A percentile compares a stretch with the other conserved stretches of the same genome.
Evolutionary conservation across 2,797 vertebrate species (phyloP).

Genomic region (Helicolenus hilgendorfi): DNA sequence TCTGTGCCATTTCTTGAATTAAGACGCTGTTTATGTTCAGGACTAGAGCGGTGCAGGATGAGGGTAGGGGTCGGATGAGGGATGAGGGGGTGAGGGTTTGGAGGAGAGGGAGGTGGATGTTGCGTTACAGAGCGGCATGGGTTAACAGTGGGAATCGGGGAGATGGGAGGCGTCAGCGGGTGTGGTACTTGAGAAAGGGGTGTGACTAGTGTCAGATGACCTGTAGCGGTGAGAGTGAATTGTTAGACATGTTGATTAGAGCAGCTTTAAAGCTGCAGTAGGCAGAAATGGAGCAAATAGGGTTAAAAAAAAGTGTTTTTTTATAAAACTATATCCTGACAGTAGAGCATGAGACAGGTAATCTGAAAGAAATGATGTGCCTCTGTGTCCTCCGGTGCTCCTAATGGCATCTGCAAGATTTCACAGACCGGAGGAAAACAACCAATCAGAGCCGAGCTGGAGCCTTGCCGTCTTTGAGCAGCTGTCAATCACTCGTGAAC

Average conservation of each 20-base stretch:
- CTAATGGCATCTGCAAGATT: too few species aligned
- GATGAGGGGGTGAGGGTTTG: background rate
- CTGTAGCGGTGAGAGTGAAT: background rate
- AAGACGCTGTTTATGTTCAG: slow-evolving; percentile 74
- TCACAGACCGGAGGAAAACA: too few species aligned
- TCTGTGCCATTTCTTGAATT: slow-evolving; percentile 69
- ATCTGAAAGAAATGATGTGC: too few species aligned
- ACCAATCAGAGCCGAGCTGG: too few species aligned
- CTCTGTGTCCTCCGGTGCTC: too few species aligned
- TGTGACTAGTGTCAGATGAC: background rate
- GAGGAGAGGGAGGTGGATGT: background rate
- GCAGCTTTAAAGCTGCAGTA: background rate
- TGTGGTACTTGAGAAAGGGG: background rate
- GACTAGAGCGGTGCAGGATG: slow-evolving; percentile 21
- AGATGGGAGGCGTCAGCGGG: background rate
- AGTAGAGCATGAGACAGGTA: too few species aligned
- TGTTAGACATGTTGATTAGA: background rate
- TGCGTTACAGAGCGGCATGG: background rate
- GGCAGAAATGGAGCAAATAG: too few species aligned
- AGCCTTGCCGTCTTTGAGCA: too few species aligned
- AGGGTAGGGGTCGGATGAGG: background rate
- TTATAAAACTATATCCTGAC: too few species aligned
- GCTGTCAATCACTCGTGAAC: too few species aligned
- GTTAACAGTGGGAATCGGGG: slow-evolving; percentile 8
- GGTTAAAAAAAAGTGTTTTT: too few species aligned